Base-by-base conservation (phyloP, 2,113 vertebrate species). In the Mirza zaza region DNA sequence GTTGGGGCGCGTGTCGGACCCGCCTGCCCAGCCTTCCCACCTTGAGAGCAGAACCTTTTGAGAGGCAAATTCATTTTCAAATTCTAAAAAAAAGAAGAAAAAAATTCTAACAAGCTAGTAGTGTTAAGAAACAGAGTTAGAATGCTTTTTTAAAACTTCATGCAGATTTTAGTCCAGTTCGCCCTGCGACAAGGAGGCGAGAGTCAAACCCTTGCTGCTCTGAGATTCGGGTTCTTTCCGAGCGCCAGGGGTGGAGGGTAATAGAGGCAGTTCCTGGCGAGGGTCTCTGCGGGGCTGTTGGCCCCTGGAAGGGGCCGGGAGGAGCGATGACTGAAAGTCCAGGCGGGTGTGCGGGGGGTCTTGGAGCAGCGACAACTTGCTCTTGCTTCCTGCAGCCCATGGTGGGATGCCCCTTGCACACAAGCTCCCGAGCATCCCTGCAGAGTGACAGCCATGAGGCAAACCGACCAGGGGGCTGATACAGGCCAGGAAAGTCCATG, bases 321-420 rank as follows among this genome's bases (percentile, higher is more conserved):
- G 63, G 3, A 25, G 29, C 0, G 63, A 42, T 25, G 20, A 23
- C 18, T 14, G 3, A 21, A 29, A 34, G 18, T 55, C 61, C 48
- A 39, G 21, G 15, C 20, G 15, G 21, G 48, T 23, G 9, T 48
- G 70, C 8, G 63, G 48, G 8, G 8, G n/a, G 0, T 5, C 21
- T 2, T 27, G 59, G 48, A 39, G 9, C 17, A n/a, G 8, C 3
- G 0, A n/a, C 2, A 6, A 17, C 39, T 21, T 52, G 25, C 12
- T 4, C 23, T 36, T 2, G 0, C 34, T 29, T 65, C 73, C 34
- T 52, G 15, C 8, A 5, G 20, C 32, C 63, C 86, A 48, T 1
- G 32, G 39, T 11, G 12, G 27, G 68, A 27, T 11, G 0, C 4
- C 12, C 12, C 8, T 55, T 17, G 52, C 1, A 1, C 3, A 0